Percentiles rank a stretch among this genome's conserved stretches.
These are phyloP conservation scores for Sinocyclocheilus anophthalmus DNA, from an alignment of 2,113 vertebrate genomes.

Conservation along the genomic window DNA sequence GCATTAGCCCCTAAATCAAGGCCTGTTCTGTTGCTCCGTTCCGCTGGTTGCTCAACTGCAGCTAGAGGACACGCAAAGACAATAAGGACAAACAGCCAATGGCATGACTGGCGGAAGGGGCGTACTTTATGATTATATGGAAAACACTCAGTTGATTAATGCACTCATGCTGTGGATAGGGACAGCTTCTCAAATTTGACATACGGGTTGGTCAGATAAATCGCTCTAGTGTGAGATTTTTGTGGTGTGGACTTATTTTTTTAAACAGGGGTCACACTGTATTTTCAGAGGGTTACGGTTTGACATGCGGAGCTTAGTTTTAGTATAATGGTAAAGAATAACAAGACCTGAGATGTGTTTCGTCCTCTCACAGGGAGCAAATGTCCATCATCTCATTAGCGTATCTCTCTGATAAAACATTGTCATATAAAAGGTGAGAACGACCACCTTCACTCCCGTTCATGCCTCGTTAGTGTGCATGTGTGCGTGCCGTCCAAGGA, in stretches of 20 bases:
- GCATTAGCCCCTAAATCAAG: conserved; percentile 55
- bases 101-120: conserved; percentile 53
- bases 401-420: conserved; percentile 45
- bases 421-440: conserved; percentile 53
- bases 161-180: conserved; percentile 20
- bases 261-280: neutral
- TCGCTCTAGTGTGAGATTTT: conserved; percentile 34
- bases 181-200: conserved; percentile 52
- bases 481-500: conserved; percentile 32
- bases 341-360: conserved; percentile 14
- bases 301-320: conserved; percentile 23
- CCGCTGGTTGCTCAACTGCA: conserved; percentile 33
- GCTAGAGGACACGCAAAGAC: conserved; percentile 50
- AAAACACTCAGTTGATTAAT: conserved; percentile 63
- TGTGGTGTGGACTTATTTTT: conserved; percentile 11
- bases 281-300: conserved; percentile 22
- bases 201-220: conserved; percentile 42
- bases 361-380: conserved; percentile 29
- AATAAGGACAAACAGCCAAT: conserved; percentile 56
- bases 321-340: conserved; percentile 28
- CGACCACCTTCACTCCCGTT: conserved; percentile 39
- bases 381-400: conserved; percentile 52
- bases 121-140: conserved; percentile 59
- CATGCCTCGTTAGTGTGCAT: conserved; percentile 52
- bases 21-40: conserved; percentile 37